Evolutionary conservation across 2,113 vertebrate species (phyloP).

Genomic region (Typhlomys cinereus): DNA sequence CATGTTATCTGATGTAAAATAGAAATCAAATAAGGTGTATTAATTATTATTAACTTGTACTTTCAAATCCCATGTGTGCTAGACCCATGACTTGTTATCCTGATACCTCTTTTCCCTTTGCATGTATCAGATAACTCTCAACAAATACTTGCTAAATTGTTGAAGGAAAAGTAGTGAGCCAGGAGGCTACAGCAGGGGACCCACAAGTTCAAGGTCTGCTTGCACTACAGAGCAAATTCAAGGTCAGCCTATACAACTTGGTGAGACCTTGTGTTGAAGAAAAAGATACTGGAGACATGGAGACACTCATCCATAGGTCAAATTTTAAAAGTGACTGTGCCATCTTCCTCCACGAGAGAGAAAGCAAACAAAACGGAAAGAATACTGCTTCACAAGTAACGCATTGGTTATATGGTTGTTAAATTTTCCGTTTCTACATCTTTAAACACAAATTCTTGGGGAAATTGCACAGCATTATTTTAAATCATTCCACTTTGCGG

Average conservation of each 20-base stretch:
- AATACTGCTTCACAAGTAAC: neutral
- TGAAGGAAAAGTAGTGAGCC: neutral
- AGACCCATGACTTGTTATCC: neutral
- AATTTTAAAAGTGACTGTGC: neutral
- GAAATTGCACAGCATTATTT: neutral
- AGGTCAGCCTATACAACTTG: neutral
- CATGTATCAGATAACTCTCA: neutral
- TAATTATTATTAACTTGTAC: neutral
- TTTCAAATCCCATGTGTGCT: neutral
- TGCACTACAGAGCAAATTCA: too few relatives aligned
- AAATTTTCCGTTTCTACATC: conserved; percentile 20
- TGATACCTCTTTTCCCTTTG: too few relatives aligned
- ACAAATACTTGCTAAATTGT: neutral
- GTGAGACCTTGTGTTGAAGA: neutral
- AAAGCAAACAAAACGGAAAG: neutral
- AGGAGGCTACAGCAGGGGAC: neutral
- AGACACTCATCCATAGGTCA: too few relatives aligned
- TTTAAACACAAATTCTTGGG: neutral
- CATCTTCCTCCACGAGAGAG: neutral
- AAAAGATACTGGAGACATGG: neutral
- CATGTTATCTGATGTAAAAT: neutral
- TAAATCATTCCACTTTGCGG: neutral
- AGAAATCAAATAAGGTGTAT: neutral
- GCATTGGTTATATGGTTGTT: neutral
- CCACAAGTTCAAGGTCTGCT: too few relatives aligned